Base-by-base conservation (phyloP, 2,888 invertebrate genomes). In the Drosophila falleni region DNA sequence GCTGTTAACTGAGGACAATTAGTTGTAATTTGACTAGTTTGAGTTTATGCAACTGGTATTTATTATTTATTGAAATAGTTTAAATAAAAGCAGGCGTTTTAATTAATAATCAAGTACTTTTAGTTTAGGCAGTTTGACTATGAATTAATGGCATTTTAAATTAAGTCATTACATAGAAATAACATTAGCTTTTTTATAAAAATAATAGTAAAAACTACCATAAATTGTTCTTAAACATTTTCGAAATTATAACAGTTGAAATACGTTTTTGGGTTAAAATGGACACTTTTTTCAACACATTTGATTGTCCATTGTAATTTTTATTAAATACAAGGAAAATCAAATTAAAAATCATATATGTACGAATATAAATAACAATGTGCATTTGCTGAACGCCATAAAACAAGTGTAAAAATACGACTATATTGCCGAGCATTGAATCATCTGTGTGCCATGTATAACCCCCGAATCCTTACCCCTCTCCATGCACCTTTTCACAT, bases 1-100 rank as follows among this genome's bases (percentile, higher is more conserved):
- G 44, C 49, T 64, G 65, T 53, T 66, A 66, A 60, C 41, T 39
- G 31, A 65, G 49, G 61, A 23, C 44, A 65, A 59, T 59, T 44
- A 55, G 63, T 49, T 51, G 49, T 41, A 47, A 51, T 62, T 44
- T 42, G n/a, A 13, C 9, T 9, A 19, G 29, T 16, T 11, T 41
- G 8, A n/a, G 46, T 8, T 10, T 13, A 10, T 47, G 29, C 55
- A 62, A 69, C 42, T 60, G 50, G 26, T 60, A 31, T 46, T 35
- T 58, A 26, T 50, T 23, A 60, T 59, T 60, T 55, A 68, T 56
- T 13, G 42, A 15, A 31, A 16, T 42, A 55, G 16, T 49, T 54
- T 9, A 58, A 51, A 11, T 23, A 9, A 23, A 37, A 51, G 5
- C 2, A 8, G 29, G 8, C 9, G 35, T 29, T 42, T 9, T 42